Evolutionary conservation across 2,888 invertebrate species (phyloP).

Genomic region (Macrosiphum euphorbiae): DNA sequence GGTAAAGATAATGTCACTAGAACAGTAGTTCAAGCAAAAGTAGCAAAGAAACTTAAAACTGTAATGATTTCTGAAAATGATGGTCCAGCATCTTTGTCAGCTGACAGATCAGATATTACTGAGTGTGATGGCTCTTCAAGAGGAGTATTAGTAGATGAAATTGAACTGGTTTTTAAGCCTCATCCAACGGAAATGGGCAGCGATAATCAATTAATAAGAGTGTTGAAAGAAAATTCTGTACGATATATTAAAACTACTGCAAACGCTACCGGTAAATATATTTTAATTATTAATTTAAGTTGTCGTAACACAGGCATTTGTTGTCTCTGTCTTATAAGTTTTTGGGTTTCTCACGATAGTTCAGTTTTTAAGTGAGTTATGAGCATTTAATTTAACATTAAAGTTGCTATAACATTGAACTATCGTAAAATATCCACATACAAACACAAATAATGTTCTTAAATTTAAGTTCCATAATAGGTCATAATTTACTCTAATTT

Average conservation of each 20-base stretch:
- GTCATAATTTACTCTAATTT: too few species aligned
- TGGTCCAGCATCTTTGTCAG: conserved; percentile 43
- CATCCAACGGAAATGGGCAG: conserved; percentile 93
- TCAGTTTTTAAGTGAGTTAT: too few species aligned
- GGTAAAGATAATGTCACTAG: conserved; percentile 57
- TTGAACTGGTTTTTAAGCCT: conserved; percentile 95
- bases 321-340: too few species aligned
- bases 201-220: conserved; percentile 70
- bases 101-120: conserved; percentile 55
- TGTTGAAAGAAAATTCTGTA: conserved; percentile 82
- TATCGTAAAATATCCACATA: too few species aligned
- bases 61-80: conserved; percentile 62
- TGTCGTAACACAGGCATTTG: too few species aligned
- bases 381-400: too few species aligned
- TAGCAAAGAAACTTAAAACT: conserved; percentile 55
- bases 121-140: conserved; percentile 38
- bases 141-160: conserved; percentile 74
- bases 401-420: too few species aligned
- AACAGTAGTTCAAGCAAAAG: conserved; percentile 56
- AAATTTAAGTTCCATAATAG: too few species aligned
- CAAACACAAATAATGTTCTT: too few species aligned
- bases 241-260: conserved; percentile 97
- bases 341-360: too few species aligned
- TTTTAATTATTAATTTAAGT: conserved; percentile 5
- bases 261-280: conserved; percentile 85